Conservation (phyloP, 1,140 invertebrate genomes). For the Ectropis grisescens region DNA sequence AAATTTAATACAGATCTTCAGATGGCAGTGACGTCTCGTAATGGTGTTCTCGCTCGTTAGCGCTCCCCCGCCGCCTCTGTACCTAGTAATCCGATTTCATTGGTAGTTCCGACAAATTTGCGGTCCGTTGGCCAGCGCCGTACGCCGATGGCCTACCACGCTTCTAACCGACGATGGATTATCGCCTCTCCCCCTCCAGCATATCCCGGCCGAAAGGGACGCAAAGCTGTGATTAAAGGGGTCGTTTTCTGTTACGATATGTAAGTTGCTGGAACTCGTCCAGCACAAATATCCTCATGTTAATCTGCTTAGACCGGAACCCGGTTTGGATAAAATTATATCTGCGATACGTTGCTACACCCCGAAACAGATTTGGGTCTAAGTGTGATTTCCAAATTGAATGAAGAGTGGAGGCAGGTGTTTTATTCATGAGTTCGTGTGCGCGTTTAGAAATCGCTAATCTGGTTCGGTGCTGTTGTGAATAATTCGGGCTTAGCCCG, state of each 20-base stretch:
- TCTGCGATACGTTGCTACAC: constrained; percentile 6
- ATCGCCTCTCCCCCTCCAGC: constrained; percentile 9
- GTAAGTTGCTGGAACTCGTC: constrained; percentile 9
- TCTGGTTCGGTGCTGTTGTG: too few relatives aligned
- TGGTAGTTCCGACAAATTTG: constrained; percentile 58
- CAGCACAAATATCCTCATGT: constrained; percentile 12
- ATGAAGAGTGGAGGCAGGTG: constrained; percentile 20
- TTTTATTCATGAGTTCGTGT: constrained; percentile 20
- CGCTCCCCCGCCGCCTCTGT: constrained; percentile 29
- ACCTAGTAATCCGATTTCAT: constrained; percentile 58
- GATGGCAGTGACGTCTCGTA: constrained; percentile 36
- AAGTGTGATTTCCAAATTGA: too few relatives aligned
- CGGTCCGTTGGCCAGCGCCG: constrained; percentile 34
- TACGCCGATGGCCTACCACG: constrained; percentile 14
- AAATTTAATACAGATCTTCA: constrained; percentile 19
- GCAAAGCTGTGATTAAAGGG: constrained; percentile 13
- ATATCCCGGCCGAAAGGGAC: constrained; percentile 6
- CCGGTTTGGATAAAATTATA: constrained; percentile 9
- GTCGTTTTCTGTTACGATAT: constrained; percentile 17
- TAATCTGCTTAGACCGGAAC: constrained; percentile 20
- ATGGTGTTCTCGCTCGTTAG: constrained; percentile 46
- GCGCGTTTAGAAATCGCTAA: constrained; percentile 16
- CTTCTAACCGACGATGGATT: constrained; percentile 14
- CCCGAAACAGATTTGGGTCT: constrained; percentile 21
- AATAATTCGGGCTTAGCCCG: too few relatives aligned